Base-by-base conservation (phyloP, 2,888 invertebrate species). In the Platycheirus rosarum region DNA sequence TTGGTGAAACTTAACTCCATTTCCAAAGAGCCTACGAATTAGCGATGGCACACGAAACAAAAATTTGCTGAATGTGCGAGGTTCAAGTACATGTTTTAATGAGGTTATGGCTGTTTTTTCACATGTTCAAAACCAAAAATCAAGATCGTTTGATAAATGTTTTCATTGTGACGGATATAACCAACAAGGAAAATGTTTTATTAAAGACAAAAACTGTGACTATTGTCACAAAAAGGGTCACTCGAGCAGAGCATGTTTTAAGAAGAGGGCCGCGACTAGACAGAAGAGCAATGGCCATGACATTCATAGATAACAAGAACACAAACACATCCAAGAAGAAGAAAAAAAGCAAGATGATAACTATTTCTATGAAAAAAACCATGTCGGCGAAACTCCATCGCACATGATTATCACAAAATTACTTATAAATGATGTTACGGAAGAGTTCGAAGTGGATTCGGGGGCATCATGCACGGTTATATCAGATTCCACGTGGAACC, bases 111-210 rank as follows among this genome's bases (percentile, higher is more conserved):
- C 68, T 51, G 42, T 57, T 13, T 4, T 14, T 42, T 23, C 13
- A 14, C 13, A 42, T 23, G 42, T 0, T 0, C 40, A 23, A 23
- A 57, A 40, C 14, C 16, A 37, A 35, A 40, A 37, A 37, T 7
- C 26, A 7, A 57, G 13, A 8, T n/a, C 40, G 9, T 57, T 40
- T 23, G 42, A 26, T 13, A 55, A 55, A 40, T 42, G 40, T 20
- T 57, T 57, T 57, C 53, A 37, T 32, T 68, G 68, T 53, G 42
- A 53, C 4, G 68, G 68, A 40, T 32, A 63, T 53, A 42, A 68
- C 16, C 32, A 29, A 13, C 29, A 16, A 29, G 53, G 44, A 44
- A 68, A 53, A 68, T 68, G 32, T 32, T 55, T 68, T 29, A 53
- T 68, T 46, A 55, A 44, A 13, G 16, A 68, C 11, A 46, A 46